A percentile compares a stretch with the other conserved stretches of the same genome.
Evolutionary conservation across 2,888 invertebrate genomes (phyloP).

Genomic region (Drosophila diplacantha): DNA sequence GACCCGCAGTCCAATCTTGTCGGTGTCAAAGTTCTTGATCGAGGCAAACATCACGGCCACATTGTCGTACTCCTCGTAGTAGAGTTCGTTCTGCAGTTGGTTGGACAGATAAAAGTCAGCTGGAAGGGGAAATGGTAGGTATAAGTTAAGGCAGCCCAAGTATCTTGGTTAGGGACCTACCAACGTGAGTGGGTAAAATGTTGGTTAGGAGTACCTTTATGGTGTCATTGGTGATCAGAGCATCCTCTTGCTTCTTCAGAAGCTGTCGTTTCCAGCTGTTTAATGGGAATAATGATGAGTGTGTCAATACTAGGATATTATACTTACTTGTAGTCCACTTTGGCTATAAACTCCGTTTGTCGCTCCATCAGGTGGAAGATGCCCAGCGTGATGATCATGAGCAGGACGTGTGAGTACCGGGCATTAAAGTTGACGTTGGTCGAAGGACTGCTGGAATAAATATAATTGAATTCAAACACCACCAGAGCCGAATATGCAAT

Average conservation of each 20-base stretch:
- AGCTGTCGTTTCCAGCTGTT: slow-evolving; percentile 83
- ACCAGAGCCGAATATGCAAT: slow-evolving; percentile 84
- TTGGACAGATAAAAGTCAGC: slow-evolving; percentile 88
- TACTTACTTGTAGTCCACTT: slow-evolving; percentile 87
- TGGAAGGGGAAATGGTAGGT: slow-evolving; percentile 72
- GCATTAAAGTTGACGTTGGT: slow-evolving; percentile 85
- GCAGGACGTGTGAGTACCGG: slow-evolving; percentile 85
- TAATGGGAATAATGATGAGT: slow-evolving; percentile 1
- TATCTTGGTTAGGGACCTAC: slow-evolving; percentile 78
- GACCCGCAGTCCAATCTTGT: slow-evolving; percentile 83
- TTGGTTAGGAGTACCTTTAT: slow-evolving; percentile 94
- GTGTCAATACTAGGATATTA: not conserved
- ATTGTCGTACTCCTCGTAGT: slow-evolving; percentile 91
- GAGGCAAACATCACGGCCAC: slow-evolving; percentile 98
- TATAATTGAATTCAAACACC: slow-evolving; percentile 80
- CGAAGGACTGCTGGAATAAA: slow-evolving; percentile 82
- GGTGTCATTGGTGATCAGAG: slow-evolving; percentile 89
- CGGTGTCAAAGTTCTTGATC: slow-evolving; percentile 87
- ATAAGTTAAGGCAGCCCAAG: not conserved
- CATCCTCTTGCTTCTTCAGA: slow-evolving; percentile 90
- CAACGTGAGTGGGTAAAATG: slow-evolving; percentile 95
- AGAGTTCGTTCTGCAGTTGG: slow-evolving; percentile 85
- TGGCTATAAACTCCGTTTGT: slow-evolving; percentile 92
- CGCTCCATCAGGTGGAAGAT: slow-evolving; percentile 91
- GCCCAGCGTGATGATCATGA: slow-evolving; percentile 85